These are phyloP conservation scores for Sabatieria punctata DNA, from an alignment of 2,888 invertebrate species.

Conservation along the genomic window DNA sequence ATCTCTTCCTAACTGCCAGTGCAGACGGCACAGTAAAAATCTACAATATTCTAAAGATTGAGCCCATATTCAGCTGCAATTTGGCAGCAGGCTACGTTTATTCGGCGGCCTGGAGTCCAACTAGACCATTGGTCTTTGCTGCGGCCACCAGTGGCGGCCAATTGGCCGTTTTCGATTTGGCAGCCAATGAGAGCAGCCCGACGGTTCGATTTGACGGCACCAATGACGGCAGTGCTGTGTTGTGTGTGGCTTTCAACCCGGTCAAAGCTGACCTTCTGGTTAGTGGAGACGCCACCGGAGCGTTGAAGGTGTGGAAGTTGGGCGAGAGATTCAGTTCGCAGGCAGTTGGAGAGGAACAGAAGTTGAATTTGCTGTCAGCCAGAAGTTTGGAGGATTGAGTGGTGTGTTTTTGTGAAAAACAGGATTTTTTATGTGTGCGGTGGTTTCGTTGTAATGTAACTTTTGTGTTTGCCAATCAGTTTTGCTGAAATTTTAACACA, in stretches of 20 bases:
- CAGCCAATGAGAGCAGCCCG: slow-evolving; percentile 5
- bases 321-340: slow-evolving; percentile 1
- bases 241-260: not conserved
- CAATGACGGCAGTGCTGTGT: not conserved
- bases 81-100: not conserved
- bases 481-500: too few relatives aligned
- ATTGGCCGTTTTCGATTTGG: not conserved
- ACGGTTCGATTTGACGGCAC: not conserved
- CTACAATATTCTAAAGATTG: not conserved
- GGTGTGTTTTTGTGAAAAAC: too few relatives aligned
- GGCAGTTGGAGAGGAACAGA: not conserved
- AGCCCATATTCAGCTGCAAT: not conserved
- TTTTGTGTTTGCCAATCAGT: too few relatives aligned
- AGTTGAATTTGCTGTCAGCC: not conserved
- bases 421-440: too few relatives aligned
- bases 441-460: too few relatives aligned
- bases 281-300: not conserved
- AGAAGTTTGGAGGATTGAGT: too few relatives aligned
- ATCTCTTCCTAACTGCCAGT: not conserved
- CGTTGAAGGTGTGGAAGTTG: slow-evolving; percentile 2
- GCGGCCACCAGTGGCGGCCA: not conserved
- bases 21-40: slow-evolving; percentile 4
- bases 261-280: slow-evolving; percentile 1
- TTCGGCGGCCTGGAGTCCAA: slow-evolving; percentile 1
- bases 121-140: slow-evolving; percentile 2